Conservation (phyloP, 2,797 vertebrate genomes). For the Myiothlypis chrysogaster region DNA sequence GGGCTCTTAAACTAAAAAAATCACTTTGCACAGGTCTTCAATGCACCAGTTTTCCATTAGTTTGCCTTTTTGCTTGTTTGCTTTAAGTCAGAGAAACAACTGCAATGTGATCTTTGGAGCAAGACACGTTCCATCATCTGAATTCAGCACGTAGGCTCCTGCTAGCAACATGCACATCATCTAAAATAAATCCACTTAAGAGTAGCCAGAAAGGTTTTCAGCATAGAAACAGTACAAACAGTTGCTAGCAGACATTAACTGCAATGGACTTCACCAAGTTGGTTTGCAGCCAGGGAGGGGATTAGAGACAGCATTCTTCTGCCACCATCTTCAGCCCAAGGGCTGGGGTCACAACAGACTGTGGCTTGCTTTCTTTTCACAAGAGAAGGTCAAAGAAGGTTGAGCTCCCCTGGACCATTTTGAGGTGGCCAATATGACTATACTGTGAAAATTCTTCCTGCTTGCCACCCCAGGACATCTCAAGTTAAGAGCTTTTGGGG, state of each 20-base stretch:
- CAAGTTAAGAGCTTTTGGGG: neutral
- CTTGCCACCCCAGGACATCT: neutral
- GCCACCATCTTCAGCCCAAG: neutral
- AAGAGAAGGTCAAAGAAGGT: neutral
- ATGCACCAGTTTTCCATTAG: neutral
- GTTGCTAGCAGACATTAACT: conserved; percentile 43
- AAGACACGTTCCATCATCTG: conserved; percentile 9
- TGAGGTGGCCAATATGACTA: neutral
- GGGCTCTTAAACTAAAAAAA: neutral
- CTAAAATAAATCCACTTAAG: conserved; percentile 36
- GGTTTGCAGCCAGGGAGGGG: conserved; percentile 13
- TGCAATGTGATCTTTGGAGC: conserved; percentile 15
- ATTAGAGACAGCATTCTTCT: conserved; percentile 17
- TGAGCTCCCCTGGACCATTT: neutral
- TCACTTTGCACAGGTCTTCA: accelerated
- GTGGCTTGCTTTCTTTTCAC: neutral
- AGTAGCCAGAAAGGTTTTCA: neutral
- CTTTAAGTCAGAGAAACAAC: conserved; percentile 15
- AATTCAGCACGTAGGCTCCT: conserved; percentile 34
- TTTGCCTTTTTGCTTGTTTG: neutral
- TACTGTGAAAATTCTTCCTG: neutral
- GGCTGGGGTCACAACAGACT: neutral
- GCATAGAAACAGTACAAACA: neutral
- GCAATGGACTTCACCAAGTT: conserved; percentile 21
- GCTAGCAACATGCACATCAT: neutral